A percentile compares a stretch with the other conserved stretches of the same genome.
Evolutionary conservation across 2,797 vertebrate species (phyloP).

Genomic region (Valencia hispanica): DNA sequence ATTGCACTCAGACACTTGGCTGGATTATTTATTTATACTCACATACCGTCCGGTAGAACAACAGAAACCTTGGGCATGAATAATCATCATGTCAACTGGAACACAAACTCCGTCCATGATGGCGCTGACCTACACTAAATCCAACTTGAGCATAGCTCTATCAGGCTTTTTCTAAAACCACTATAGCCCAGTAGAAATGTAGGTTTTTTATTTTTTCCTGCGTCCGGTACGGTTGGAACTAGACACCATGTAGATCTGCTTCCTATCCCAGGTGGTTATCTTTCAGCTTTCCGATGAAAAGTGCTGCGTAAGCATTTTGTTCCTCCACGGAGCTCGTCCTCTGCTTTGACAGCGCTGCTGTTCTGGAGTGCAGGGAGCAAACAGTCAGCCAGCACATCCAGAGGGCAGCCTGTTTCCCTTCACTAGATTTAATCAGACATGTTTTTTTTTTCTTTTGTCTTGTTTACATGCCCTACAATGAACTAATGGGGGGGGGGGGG

Average conservation of each 20-base stretch:
- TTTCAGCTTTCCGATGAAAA: slow-evolving; percentile 58
- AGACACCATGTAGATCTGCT: slow-evolving; percentile 66
- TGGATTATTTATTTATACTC: slow-evolving; percentile 53
- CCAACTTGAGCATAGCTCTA: slow-evolving; percentile 3
- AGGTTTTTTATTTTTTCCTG: slow-evolving; percentile 36
- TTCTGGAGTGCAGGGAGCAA: slow-evolving; percentile 30
- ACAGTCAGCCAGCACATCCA: slow-evolving; percentile 3
- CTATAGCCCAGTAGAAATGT: slow-evolving; percentile 18
- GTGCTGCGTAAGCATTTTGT: slow-evolving; percentile 68
- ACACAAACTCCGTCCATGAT: not conserved
- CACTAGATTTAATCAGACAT: not conserved
- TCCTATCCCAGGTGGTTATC: slow-evolving; percentile 73
- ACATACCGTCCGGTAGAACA: slow-evolving; percentile 35
- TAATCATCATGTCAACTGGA: slow-evolving; percentile 1
- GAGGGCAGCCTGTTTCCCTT: slow-evolving; percentile 15
- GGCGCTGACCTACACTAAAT: slow-evolving; percentile 7
- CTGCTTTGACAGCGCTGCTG: slow-evolving; percentile 38
- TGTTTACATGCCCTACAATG: not conserved
- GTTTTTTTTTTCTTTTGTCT: not conserved
- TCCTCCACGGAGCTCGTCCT: slow-evolving; percentile 44
- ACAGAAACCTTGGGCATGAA: slow-evolving; percentile 21
- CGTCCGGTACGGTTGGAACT: slow-evolving; percentile 58
- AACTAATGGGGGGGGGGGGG: not conserved
- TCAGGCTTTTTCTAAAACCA: slow-evolving; percentile 16
- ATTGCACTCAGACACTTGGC: slow-evolving; percentile 3